phyloP scores from a whole-genome alignment of 1,140 invertebrate genomes.

The Kradibia gibbosae region DNA sequence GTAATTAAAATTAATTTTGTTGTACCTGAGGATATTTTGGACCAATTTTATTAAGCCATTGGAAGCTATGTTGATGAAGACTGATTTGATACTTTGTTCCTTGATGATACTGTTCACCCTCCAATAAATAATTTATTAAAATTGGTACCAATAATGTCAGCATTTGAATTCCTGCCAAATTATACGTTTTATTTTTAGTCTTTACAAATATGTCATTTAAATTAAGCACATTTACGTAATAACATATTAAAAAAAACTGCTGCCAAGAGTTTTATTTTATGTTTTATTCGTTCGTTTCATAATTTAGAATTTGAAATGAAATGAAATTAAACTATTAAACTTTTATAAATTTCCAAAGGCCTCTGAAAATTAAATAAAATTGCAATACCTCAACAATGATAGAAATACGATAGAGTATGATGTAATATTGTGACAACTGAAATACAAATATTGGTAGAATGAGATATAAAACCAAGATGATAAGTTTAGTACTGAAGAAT shows the following conservation, averaged over 20 bases:
- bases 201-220: background rate
- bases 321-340: too few species aligned
- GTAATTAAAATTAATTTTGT: background rate
- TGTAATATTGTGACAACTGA: too few species aligned
- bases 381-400: too few species aligned
- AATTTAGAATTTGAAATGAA: too few species aligned
- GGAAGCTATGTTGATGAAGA: conserved; percentile 89
- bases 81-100: conserved; percentile 78
- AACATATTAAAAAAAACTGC: too few species aligned
- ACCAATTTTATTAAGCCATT: conserved; percentile 92
- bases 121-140: conserved; percentile 87
- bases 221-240: background rate
- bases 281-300: too few species aligned
- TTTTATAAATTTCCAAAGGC: too few species aligned
- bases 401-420: too few species aligned
- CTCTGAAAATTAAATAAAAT: too few species aligned
- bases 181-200: background rate
- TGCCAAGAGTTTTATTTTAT: background rate
- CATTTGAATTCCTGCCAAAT: conserved; percentile 86
- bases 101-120: conserved; percentile 76
- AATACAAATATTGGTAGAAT: too few species aligned
- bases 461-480: too few species aligned
- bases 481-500: too few species aligned
- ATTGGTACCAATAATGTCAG: conserved; percentile 90
- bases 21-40: conserved; percentile 89